A percentile compares a stretch with the other conserved stretches of the same genome.
Evolutionary conservation across 2,113 vertebrate genomes (phyloP).

Genomic region (Alaudala cheleensis): DNA sequence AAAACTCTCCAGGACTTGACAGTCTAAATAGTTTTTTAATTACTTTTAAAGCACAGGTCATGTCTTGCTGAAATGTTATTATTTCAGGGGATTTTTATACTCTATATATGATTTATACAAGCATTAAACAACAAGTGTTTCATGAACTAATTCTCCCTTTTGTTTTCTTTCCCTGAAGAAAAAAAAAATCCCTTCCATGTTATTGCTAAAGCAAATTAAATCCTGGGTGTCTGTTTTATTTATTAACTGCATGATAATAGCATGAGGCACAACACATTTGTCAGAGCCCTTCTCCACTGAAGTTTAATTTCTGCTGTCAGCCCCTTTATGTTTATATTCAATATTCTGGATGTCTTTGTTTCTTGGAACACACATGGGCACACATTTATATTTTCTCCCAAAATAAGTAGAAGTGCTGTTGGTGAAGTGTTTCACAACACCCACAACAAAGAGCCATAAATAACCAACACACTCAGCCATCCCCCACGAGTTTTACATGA

Average conservation of each 20-base stretch:
- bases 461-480: neutral
- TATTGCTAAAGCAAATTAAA: slow-evolving; percentile 54
- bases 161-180: neutral
- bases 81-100: neutral
- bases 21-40: neutral
- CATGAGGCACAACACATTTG: slow-evolving; percentile 1
- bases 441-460: slow-evolving; percentile 7
- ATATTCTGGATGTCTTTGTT: slow-evolving; percentile 6
- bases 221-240: slow-evolving; percentile 39
- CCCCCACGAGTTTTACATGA: slow-evolving; percentile 33
- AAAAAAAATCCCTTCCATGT: slow-evolving; percentile 4
- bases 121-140: neutral
- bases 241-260: slow-evolving; percentile 46
- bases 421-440: neutral
- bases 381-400: neutral
- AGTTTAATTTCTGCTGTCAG: slow-evolving; percentile 5
- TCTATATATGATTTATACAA: neutral
- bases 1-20: neutral
- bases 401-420: neutral
- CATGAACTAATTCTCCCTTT: neutral
- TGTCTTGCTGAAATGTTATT: neutral
- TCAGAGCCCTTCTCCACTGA: slow-evolving; percentile 7
- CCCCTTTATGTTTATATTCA: slow-evolving; percentile 18
- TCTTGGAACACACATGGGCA: neutral
- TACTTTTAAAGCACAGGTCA: neutral